Evolutionary conservation across 2,888 invertebrate species (phyloP).

Genomic region (Phengaris arion): DNA sequence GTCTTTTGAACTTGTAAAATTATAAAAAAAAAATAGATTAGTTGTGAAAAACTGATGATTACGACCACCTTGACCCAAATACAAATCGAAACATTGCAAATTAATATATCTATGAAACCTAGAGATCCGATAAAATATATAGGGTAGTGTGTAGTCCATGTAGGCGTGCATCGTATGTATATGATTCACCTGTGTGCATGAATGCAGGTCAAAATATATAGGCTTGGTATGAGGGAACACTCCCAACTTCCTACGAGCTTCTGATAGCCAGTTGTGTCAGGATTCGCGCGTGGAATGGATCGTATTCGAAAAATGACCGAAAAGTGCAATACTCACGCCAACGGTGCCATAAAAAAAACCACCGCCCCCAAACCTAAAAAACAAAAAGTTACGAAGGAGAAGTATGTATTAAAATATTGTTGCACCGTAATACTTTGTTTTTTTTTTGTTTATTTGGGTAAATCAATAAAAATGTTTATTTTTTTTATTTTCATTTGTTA

Average conservation of each 20-base stretch:
- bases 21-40: too few relatives aligned
- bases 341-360: not conserved
- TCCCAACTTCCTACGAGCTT: not conserved
- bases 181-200: constrained; percentile 4
- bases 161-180: not conserved
- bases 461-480: not conserved
- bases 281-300: not conserved
- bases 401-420: constrained; percentile 2
- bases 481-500: not conserved
- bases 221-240: not conserved
- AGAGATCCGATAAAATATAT: not conserved
- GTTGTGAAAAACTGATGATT: not conserved
- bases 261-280: not conserved
- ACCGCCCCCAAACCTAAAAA: not conserved
- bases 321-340: not conserved
- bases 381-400: not conserved
- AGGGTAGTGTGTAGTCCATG: too few relatives aligned
- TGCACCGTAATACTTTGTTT: not conserved
- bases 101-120: constrained; percentile 12
- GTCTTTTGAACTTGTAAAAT: too few relatives aligned
- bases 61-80: not conserved
- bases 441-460: not conserved
- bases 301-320: not conserved
- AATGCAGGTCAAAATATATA: constrained; percentile 9
- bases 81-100: not conserved